These are phyloP conservation scores for Aurelia coerulea DNA, from an alignment of 30 jellyfish, hydroid and myxozoan species.

Conservation along the genomic window DNA sequence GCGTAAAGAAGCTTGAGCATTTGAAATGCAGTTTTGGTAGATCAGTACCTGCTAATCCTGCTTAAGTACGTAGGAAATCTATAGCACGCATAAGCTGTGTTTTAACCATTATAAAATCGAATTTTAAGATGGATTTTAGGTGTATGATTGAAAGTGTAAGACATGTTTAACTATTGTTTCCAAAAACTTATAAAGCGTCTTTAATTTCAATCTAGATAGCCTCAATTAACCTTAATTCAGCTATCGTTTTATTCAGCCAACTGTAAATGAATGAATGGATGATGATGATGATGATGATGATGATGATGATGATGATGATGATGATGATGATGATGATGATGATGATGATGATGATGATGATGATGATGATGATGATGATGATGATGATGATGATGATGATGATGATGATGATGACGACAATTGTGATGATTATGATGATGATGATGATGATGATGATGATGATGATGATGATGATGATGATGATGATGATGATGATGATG, in stretches of 20 bases:
- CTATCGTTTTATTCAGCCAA: not conserved
- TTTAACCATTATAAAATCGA: too few relatives aligned
- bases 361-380: conserved; percentile 3
- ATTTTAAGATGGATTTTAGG: too few relatives aligned
- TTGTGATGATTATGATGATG: not conserved
- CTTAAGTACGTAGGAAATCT: too few relatives aligned
- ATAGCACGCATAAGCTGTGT: too few relatives aligned
- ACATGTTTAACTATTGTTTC: too few relatives aligned
- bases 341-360: not conserved
- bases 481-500: conserved; percentile 51
- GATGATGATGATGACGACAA: conserved; percentile 12
- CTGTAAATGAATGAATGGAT: not conserved
- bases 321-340: conserved; percentile 1
- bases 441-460: conserved; percentile 52
- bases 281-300: not conserved
- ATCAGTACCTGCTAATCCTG: too few relatives aligned
- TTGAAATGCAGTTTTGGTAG: too few relatives aligned
- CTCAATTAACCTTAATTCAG: not conserved
- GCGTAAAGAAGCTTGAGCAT: too few relatives aligned
- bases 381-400: not conserved
- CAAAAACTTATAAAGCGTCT: too few relatives aligned
- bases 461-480: conserved; percentile 43
- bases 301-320: conserved; percentile 7
- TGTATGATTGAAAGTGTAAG: too few relatives aligned
- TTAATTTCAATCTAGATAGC: too few relatives aligned